Percentiles rank a stretch among this genome's conserved stretches.
phyloP scores from a whole-genome alignment of 2,888 invertebrate genomes.

The Tinea semifulvella region DNA sequence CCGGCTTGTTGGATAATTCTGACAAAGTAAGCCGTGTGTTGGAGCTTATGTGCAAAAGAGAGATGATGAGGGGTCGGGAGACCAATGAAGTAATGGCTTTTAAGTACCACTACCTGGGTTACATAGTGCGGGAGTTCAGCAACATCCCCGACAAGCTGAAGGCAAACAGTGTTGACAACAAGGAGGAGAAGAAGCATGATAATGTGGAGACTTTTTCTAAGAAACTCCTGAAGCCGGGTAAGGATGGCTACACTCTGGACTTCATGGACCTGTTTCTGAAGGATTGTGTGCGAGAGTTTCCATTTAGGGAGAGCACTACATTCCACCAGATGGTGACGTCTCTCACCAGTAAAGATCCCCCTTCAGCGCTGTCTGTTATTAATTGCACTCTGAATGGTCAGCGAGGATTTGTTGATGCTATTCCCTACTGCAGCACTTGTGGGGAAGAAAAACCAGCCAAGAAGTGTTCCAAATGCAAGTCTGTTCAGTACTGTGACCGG shows the following conservation, averaged over 20 bases:
- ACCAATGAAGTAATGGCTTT: constrained; percentile 91
- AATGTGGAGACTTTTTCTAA: constrained; percentile 78
- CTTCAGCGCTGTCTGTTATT: constrained; percentile 75
- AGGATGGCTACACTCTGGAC: constrained; percentile 72
- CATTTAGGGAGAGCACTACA: constrained; percentile 88
- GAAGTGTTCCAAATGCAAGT: constrained; percentile 94
- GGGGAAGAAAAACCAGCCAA: constrained; percentile 90
- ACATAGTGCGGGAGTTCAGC: constrained; percentile 75
- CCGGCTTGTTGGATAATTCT: constrained; percentile 77
- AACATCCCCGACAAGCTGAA: constrained; percentile 75
- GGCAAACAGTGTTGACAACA: constrained; percentile 51
- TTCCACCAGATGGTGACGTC: constrained; percentile 87
- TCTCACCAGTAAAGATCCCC: constrained; percentile 77
- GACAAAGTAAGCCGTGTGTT: constrained; percentile 80
- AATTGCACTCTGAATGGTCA: constrained; percentile 89
- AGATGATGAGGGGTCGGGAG: constrained; percentile 84
- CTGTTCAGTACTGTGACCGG: constrained; percentile 91
- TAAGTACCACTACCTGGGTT: constrained; percentile 86
- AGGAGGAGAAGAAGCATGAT: constrained; percentile 70
- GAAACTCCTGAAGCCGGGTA: constrained; percentile 79
- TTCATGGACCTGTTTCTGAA: constrained; percentile 79
- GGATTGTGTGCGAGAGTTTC: constrained; percentile 89
- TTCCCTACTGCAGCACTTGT: constrained; percentile 82
- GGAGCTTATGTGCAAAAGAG: constrained; percentile 83
- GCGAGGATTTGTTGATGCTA: constrained; percentile 77